Conservation (phyloP, 2,888 invertebrate genomes). For the Polylopha cassiicola region DNA sequence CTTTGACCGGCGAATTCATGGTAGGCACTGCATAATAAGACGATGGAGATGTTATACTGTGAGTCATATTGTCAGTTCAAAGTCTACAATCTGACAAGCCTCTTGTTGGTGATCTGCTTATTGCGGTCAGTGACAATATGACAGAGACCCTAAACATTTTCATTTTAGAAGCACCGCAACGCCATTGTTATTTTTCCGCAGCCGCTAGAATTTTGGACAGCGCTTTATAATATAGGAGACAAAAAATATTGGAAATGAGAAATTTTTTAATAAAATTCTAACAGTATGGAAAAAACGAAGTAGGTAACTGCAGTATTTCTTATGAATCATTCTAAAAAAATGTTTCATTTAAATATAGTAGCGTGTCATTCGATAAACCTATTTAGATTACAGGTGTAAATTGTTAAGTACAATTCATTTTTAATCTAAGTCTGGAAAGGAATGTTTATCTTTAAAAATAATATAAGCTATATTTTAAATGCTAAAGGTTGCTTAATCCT, state of each 20-base stretch:
- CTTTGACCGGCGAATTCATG: too few relatives aligned
- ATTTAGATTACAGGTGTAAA: conserved; percentile 11
- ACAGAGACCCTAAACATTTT: conserved; percentile 6
- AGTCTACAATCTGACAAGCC: too few relatives aligned
- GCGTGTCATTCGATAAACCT: too few relatives aligned
- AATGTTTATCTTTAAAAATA: conserved; percentile 5
- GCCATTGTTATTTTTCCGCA: conserved; percentile 3
- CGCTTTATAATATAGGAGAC: conserved; percentile 5
- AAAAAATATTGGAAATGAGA: conserved; percentile 7
- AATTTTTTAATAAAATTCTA: conserved; percentile 18
- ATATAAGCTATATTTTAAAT: conserved; percentile 13
- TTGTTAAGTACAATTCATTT: conserved; percentile 10
- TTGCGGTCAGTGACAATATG: conserved; percentile 3
- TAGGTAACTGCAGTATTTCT: conserved; percentile 16
- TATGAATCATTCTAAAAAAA: conserved; percentile 20
- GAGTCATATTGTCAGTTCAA: too few relatives aligned
- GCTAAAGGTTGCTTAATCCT: too few relatives aligned
- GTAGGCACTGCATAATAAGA: too few relatives aligned
- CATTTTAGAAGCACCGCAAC: conserved; percentile 12
- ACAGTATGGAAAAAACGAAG: conserved; percentile 17
- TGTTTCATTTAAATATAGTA: too few relatives aligned
- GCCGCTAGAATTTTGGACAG: conserved; percentile 4
- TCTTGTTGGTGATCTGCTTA: too few relatives aligned
- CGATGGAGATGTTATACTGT: too few relatives aligned
- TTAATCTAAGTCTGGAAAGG: conserved; percentile 7